Evolutionary conservation across 2,888 invertebrate genomes (phyloP), one percentile per base, ranked within the genome.

Genomic region (Rhaphigaster nebulosa): DNA sequence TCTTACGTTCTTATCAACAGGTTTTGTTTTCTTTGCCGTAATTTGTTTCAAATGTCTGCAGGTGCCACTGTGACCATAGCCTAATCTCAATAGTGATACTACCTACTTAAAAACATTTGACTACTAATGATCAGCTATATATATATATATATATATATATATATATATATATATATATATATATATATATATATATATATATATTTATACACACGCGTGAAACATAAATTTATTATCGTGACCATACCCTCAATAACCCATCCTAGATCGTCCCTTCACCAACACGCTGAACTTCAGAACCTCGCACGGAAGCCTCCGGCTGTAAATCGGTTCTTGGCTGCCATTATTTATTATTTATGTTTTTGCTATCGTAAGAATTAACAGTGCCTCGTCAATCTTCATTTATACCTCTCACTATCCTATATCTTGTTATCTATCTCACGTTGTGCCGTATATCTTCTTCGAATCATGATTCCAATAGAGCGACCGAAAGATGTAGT

Each of bases 241-340:
- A 10, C 45, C 52, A 52, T 52, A 15, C 52, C 15, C 45, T 45
- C 45, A 5, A 45, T 45, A n/a, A n/a, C n/a, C 45, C 45, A 45
- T 52, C 15, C 52, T 45, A 45, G 45, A 6, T 45, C 10, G 1
- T 52, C 2, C 65, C 29, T 29, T 65, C 65, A 65, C 65, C 18
- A 5, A 65, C 18, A 15, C 29, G 15, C 29, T 29, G 15, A 29
- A 29, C 38, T 1, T 76, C 38, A 23, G 38, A 13, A 76, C 70
- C 70, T 76, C 70, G 38, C 38, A 76, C 70, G 38, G 70, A 38
- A 76, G 70, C 70, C 70, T 34, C 70, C 34, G 70, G 70, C 70
- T 34, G 70, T 38, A 34, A 65, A 65, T 29, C 29, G 65, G 29
- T 34, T 18, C 13, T 65, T 15, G 65, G 15, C 65, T 34, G 29